Evolutionary conservation across 1,140 invertebrate genomes (phyloP).

Genomic region (Hycleus phaleratus): DNA sequence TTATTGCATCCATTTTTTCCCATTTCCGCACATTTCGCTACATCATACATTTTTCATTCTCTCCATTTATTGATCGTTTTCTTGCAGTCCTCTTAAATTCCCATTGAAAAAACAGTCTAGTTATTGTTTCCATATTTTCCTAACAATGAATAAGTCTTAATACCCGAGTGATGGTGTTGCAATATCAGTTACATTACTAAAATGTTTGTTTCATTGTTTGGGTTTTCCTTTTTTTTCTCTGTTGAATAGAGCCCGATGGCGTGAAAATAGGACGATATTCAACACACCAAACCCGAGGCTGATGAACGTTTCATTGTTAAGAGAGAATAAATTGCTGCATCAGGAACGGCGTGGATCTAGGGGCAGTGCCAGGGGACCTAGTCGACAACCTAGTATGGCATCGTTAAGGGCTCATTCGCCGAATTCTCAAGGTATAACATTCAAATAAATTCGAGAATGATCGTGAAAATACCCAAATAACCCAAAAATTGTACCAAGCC

Average conservation of each 20-base stretch:
- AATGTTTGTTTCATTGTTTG: background rate
- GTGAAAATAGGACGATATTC: constrained; percentile 86
- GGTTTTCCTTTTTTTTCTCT: background rate
- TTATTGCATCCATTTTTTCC: too few relatives aligned
- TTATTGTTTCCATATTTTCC: too few relatives aligned
- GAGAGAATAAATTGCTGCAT: constrained; percentile 72
- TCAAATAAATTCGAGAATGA: too few relatives aligned
- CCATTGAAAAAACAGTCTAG: background rate
- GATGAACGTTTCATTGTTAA: constrained; percentile 78
- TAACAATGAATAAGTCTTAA: too few relatives aligned
- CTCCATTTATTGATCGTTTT: too few relatives aligned
- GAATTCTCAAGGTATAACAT: constrained; percentile 59
- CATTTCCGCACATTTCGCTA: too few relatives aligned
- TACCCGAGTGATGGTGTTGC: too few relatives aligned
- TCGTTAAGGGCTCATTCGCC: constrained; percentile 73
- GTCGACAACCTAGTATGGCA: constrained; percentile 72
- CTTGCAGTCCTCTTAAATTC: background rate
- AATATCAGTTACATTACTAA: background rate
- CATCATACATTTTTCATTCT: too few relatives aligned
- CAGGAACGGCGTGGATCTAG: constrained; percentile 68
- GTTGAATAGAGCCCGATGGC: constrained; percentile 72
- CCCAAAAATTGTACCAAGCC: too few relatives aligned
- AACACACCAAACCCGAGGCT: constrained; percentile 87
- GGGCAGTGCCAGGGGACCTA: constrained; percentile 63
- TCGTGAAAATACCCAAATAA: too few relatives aligned